These are phyloP conservation scores for Diarsia rubi DNA, from an alignment of 2,888 invertebrate species.

Conservation along the genomic window DNA sequence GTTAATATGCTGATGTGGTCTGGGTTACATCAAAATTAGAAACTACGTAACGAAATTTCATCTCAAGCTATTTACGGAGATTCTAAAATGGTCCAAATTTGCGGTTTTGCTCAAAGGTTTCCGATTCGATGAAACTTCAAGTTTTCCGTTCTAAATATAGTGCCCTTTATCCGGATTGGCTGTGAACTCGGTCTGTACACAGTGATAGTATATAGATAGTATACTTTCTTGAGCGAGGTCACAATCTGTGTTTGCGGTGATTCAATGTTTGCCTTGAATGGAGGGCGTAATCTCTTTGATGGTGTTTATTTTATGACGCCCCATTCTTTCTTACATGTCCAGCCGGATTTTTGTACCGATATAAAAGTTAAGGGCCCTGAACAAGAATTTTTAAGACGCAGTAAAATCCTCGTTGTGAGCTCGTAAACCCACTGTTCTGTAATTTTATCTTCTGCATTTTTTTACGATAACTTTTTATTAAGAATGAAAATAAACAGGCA, in stretches of 20 bases:
- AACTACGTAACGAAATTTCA: slow-evolving; percentile 3
- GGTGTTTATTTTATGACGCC: slow-evolving; percentile 59
- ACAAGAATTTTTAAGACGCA: slow-evolving; percentile 25
- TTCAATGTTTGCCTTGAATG: slow-evolving; percentile 57
- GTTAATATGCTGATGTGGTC: slow-evolving; percentile 22
- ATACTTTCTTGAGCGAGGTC: slow-evolving; percentile 57
- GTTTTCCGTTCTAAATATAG: slow-evolving; percentile 20
- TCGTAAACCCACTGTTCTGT: slow-evolving; percentile 42
- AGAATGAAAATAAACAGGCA: slow-evolving; percentile 45
- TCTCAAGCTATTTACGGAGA: slow-evolving; percentile 5
- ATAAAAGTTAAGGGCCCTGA: slow-evolving; percentile 42
- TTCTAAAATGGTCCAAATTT: slow-evolving; percentile 14
- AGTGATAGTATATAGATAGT: slow-evolving; percentile 27
- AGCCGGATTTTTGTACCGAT: slow-evolving; percentile 31
- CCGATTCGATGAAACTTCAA: slow-evolving; percentile 6
- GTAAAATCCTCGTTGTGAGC: slow-evolving; percentile 42
- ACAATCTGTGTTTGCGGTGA: slow-evolving; percentile 41
- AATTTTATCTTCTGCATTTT: slow-evolving; percentile 44
- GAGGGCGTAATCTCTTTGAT: slow-evolving; percentile 52
- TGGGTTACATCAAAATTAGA: slow-evolving; percentile 33
- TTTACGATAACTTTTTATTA: slow-evolving; percentile 43
- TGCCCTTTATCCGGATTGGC: slow-evolving; percentile 15
- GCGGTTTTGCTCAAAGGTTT: slow-evolving; percentile 15
- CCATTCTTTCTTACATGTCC: slow-evolving; percentile 39
- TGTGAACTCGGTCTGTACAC: slow-evolving; percentile 10